Evolutionary conservation across 2,888 invertebrate genomes (phyloP).

Genomic region (Frankliniella intonsa): DNA sequence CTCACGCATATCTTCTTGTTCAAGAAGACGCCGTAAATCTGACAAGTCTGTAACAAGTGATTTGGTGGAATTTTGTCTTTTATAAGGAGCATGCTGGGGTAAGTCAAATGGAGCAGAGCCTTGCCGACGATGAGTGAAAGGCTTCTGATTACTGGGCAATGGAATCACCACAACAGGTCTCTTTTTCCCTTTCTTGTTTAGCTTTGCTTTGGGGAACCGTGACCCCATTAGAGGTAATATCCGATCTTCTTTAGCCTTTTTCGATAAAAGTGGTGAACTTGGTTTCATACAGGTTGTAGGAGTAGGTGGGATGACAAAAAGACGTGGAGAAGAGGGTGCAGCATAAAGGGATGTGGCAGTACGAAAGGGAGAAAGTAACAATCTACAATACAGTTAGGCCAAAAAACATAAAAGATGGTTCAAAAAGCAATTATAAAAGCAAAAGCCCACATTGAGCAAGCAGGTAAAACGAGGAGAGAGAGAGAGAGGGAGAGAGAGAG

Average conservation of each 20-base stretch:
- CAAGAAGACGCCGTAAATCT: slow-evolving; percentile 41
- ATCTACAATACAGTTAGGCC: neutral
- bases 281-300: slow-evolving; percentile 29
- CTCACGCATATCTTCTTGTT: slow-evolving; percentile 58
- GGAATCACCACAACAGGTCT: slow-evolving; percentile 33
- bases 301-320: slow-evolving; percentile 35
- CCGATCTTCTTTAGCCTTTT: neutral
- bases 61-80: slow-evolving; percentile 33
- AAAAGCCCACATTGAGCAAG: neutral
- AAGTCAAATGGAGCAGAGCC: neutral
- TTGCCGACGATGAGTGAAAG: slow-evolving; percentile 1
- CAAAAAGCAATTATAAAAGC: neutral
- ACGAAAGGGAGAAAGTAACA: neutral
- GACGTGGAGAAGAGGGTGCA: slow-evolving; percentile 33
- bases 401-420: neutral
- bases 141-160: slow-evolving; percentile 1
- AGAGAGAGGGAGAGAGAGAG: neutral
- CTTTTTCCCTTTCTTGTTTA: slow-evolving; percentile 32
- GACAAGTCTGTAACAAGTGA: slow-evolving; percentile 31
- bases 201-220: slow-evolving; percentile 31
- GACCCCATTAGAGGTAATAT: slow-evolving; percentile 31
- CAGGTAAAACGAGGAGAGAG: neutral
- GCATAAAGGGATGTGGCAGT: slow-evolving; percentile 28
- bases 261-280: neutral
- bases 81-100: slow-evolving; percentile 28